These are phyloP conservation scores for Chinchilla lanigera DNA, from an alignment of 2,113 vertebrate species.

Conservation along the genomic window DNA sequence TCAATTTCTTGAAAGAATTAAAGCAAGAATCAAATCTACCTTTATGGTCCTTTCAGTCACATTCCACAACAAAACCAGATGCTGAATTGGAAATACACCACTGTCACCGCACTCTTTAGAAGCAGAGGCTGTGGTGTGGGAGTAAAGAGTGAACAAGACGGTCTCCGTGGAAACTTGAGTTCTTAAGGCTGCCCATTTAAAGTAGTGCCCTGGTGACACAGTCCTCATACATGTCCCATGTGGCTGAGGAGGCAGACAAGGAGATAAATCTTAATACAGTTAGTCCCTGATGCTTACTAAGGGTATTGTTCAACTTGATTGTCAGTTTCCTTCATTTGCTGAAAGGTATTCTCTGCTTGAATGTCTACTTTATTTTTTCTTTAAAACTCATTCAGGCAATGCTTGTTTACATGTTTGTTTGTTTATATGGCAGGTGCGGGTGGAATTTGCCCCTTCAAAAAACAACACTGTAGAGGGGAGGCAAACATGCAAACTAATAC, in stretches of 20 bases:
- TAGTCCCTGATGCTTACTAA: neutral
- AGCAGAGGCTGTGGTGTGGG: neutral
- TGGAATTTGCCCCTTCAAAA: neutral
- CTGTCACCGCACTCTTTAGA: neutral
- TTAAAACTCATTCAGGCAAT: neutral
- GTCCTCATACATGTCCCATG: neutral
- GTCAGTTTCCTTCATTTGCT: neutral
- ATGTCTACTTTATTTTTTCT: neutral
- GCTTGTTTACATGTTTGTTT: neutral
- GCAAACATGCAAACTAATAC: neutral
- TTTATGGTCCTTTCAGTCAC: conserved; percentile 61
- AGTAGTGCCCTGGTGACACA: neutral
- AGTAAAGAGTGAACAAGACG: neutral
- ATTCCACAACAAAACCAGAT: conserved; percentile 34
- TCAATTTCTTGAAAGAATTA: conserved; percentile 80
- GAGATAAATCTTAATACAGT: neutral
- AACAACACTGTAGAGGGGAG: neutral
- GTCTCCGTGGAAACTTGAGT: neutral
- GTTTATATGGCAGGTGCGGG: neutral
- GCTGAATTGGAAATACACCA: conserved; percentile 28
- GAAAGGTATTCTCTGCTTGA: neutral
- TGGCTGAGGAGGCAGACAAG: neutral
- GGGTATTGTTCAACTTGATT: neutral
- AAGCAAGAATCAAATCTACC: conserved; percentile 80
- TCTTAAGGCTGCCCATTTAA: neutral